Conservation (phyloP, 37 sponge, comb jelly and placozoan species). For the Amphimedon queenslandica region DNA sequence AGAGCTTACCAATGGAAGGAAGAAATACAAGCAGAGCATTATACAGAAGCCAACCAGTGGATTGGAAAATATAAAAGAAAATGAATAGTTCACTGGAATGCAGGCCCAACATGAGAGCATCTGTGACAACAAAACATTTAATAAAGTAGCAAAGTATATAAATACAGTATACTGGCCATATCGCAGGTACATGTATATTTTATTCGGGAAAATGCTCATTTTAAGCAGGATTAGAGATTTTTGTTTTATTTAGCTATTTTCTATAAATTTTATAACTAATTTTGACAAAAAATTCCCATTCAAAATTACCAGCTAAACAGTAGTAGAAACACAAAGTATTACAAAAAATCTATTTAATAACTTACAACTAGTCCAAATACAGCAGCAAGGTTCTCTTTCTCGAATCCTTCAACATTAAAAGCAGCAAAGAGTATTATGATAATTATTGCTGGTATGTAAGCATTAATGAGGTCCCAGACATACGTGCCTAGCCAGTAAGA, state of each 20-base stretch:
- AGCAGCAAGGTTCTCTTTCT: constrained; percentile 42
- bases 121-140: constrained; percentile 30
- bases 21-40: constrained; percentile 57
- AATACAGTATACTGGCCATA: too few species aligned
- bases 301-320: too few species aligned
- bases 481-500: constrained; percentile 84
- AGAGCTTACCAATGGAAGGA: constrained; percentile 41
- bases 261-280: too few species aligned
- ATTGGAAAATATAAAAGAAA: constrained; percentile 83
- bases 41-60: constrained; percentile 66
- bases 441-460: constrained; percentile 48
- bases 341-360: background rate
- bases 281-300: too few species aligned
- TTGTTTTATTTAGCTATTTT: too few species aligned
- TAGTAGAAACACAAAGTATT: too few species aligned
- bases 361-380: constrained; percentile 75
- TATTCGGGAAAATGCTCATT: too few species aligned
- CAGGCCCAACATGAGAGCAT: constrained; percentile 65
- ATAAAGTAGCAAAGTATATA: too few species aligned
- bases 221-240: too few species aligned
- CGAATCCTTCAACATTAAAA: constrained; percentile 68
- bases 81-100: constrained; percentile 79
- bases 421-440: constrained; percentile 80
- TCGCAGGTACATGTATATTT: too few species aligned
- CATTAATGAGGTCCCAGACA: constrained; percentile 89